Percentiles rank a stretch among this genome's conserved stretches.
Evolutionary conservation across 2,113 vertebrate genomes (phyloP).

Genomic region (Perognathus longimembris): DNA sequence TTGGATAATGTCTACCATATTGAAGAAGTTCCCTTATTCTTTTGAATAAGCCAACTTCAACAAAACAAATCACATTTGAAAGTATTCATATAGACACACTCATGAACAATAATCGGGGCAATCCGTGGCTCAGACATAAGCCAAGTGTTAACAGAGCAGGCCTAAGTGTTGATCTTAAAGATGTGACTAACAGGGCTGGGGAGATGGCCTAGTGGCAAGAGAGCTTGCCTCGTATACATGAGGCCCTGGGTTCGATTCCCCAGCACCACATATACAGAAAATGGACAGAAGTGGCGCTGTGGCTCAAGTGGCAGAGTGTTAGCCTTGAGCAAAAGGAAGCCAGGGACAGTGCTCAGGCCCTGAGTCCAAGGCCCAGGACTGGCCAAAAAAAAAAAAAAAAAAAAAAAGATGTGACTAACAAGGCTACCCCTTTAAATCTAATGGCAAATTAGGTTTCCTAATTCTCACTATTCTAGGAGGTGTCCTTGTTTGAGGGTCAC

Average conservation of each 20-base stretch:
- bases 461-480: background rate
- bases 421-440: background rate
- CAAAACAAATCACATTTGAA: background rate
- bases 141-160: background rate
- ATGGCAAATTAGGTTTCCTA: background rate
- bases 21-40: background rate
- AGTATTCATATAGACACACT: background rate
- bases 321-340: no score
- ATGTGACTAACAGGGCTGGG: accelerated
- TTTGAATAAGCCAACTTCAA: background rate
- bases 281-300: no score
- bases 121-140: background rate
- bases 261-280: no score
- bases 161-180: background rate
- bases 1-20: background rate
- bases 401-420: background rate
- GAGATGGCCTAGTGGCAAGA: no score
- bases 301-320: no score
- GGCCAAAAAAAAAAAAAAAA: no score
- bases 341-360: no score
- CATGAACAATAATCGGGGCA: background rate
- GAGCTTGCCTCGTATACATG: no score
- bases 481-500: no score
- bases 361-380: no score
- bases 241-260: no score